Percentiles rank a stretch among this genome's conserved stretches.
Evolutionary conservation across 1,140 invertebrate genomes (phyloP).

Genomic region (Drosophila miranda): DNA sequence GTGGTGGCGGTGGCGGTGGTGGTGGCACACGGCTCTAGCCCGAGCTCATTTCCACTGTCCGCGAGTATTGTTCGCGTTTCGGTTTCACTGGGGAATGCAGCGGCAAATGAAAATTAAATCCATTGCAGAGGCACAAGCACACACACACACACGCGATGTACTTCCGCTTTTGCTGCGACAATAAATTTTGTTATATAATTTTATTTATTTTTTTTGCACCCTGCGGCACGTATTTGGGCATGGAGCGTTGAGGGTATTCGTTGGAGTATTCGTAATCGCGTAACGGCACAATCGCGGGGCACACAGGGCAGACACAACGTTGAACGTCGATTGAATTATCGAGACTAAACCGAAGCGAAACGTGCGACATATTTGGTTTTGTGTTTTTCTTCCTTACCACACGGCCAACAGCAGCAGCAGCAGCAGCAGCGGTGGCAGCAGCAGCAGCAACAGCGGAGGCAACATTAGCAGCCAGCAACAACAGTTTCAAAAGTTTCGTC

Average conservation of each 20-base stretch:
- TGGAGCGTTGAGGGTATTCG: too few relatives aligned
- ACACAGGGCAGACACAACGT: slow-evolving; percentile 35
- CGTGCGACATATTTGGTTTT: slow-evolving; percentile 77
- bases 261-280: slow-evolving; percentile 4
- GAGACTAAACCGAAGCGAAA: slow-evolving; percentile 78
- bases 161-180: slow-evolving; percentile 46
- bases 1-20: too few relatives aligned
- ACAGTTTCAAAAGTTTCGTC: slow-evolving; percentile 47
- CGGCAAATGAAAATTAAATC: slow-evolving; percentile 27
- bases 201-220: too few relatives aligned
- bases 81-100: too few relatives aligned
- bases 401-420: slow-evolving; percentile 36
- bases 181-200: neutral
- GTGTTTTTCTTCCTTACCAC: slow-evolving; percentile 69
- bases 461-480: slow-evolving; percentile 11
- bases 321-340: slow-evolving; percentile 78
- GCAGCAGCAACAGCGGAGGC: slow-evolving; percentile 13
- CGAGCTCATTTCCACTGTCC: slow-evolving; percentile 10
- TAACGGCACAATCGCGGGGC: slow-evolving; percentile 18
- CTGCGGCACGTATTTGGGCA: too few relatives aligned
- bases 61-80: too few relatives aligned
- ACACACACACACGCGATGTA: slow-evolving; percentile 30
- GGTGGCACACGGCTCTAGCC: neutral
- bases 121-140: slow-evolving; percentile 23
- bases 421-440: slow-evolving; percentile 17